Evolutionary conservation across 1,140 invertebrate genomes (phyloP), one percentile per base, ranked within the genome.

Genomic region (Meloidogyne hapla): DNA sequence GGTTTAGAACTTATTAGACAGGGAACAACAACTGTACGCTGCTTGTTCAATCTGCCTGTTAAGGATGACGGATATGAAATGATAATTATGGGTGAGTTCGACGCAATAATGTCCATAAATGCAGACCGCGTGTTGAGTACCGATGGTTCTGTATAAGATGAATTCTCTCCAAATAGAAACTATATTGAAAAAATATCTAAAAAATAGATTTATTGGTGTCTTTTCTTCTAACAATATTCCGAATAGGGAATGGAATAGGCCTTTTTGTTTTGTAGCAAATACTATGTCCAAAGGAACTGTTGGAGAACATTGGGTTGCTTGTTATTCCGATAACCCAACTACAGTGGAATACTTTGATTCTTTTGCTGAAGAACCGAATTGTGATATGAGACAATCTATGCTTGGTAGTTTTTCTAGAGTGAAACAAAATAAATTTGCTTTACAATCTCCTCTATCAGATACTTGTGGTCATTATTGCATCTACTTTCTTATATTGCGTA

Each of bases 71-170:
- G 77, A 5, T 23, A 40, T 40, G 64, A 28, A n/a, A 65, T 79
- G 77, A 6, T 80, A 10, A 64, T 80, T 1, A 23, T 77, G 15
- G 77, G 74, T 0, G 77, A 79, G n/a, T 78, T 78, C 42, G 77
- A 78, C 45, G 8, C 6, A 74, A 18, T 78, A 26, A n/a, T 78
- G 28, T 63, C 77, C 15, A 78, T 78, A 15, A 64, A 78, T 77
- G 38, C 33, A 18, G 56, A 79, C 33, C 74, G 77, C 13, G 74
- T 66, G 18, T 2, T 78, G 2, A 48, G 78, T 18, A 76, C 56
- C 23, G 77, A 78, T 38, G 63, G 74, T 21, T 82, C 45, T 48
- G 63, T 76, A 0, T 75, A 74, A 38, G 23, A 78, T 77, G 75
- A 77, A 77, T 65, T 63, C 69, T 42, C 21, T 64, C 6, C 13